Percentiles rank a stretch among this genome's conserved stretches.
These are phyloP conservation scores for Molossus alvarezi DNA, from an alignment of 2,797 vertebrate genomes.

Conservation along the genomic window DNA sequence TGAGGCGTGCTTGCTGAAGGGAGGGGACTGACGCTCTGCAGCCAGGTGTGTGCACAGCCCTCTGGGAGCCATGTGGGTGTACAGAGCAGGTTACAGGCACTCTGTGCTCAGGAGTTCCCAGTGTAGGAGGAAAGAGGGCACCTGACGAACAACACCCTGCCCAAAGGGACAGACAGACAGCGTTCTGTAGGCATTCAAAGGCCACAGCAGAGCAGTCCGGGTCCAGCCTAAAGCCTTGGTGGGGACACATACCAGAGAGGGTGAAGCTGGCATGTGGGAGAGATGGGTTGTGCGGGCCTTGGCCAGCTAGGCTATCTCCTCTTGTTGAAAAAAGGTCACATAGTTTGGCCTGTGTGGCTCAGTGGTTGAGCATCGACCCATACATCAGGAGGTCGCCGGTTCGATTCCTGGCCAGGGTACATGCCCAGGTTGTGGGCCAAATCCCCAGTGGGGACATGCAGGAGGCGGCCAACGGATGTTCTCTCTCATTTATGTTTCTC, in stretches of 20 bases:
- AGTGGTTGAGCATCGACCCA: too few relatives aligned
- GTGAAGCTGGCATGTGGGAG: background rate
- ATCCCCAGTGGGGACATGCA: too few relatives aligned
- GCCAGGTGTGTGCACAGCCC: background rate
- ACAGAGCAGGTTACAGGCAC: background rate
- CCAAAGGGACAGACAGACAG: background rate
- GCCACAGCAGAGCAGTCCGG: background rate
- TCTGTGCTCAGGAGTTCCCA: background rate
- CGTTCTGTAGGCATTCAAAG: fast-evolving
- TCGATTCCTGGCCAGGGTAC: too few relatives aligned
- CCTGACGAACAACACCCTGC: background rate
- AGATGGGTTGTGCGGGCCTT: background rate
- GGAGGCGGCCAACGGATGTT: too few relatives aligned
- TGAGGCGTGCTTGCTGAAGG: background rate
- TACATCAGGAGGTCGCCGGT: too few relatives aligned
- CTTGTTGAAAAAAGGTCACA: background rate
- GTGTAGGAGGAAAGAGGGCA: background rate
- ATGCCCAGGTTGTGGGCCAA: too few relatives aligned
- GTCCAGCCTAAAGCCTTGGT: background rate
- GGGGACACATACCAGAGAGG: too few relatives aligned
- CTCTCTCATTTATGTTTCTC: too few relatives aligned
- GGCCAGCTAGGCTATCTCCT: fast-evolving
- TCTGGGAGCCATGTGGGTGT: fast-evolving
- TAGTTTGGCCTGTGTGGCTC: too few relatives aligned
- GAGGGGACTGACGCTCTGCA: background rate